Evolutionary conservation across 2,797 vertebrate species (phyloP).

Genomic region (Lateolabrax maculatus): DNA sequence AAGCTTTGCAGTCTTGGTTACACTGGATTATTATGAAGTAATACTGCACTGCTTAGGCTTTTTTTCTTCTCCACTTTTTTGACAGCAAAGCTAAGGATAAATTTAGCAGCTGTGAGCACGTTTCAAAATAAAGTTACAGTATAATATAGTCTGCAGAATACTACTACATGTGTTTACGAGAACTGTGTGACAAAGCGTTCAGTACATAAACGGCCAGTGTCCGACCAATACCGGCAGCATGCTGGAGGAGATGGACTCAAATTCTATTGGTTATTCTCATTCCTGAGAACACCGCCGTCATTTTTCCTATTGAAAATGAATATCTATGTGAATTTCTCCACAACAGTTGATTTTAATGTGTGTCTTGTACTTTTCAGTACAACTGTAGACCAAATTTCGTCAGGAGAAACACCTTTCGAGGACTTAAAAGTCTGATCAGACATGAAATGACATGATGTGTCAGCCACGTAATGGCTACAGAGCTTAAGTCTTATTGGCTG

Average conservation of each 20-base stretch:
- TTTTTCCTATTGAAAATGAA: slow-evolving; percentile 1
- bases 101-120: slow-evolving; percentile 37
- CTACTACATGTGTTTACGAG: slow-evolving; percentile 15
- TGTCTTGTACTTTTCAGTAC: slow-evolving; percentile 11
- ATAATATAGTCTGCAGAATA: slow-evolving; percentile 31
- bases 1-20: slow-evolving; percentile 26
- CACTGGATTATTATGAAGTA: slow-evolving; percentile 32
- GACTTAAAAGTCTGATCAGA: not conserved
- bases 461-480: not conserved
- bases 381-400: not conserved
- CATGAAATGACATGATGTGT: not conserved
- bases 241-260: slow-evolving; percentile 13
- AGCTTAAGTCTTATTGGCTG: slow-evolving; percentile 94
- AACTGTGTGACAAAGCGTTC: not conserved
- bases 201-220: slow-evolving; percentile 17
- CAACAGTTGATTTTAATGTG: not conserved
- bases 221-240: slow-evolving; percentile 18
- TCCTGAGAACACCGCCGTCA: not conserved
- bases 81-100: slow-evolving; percentile 44
- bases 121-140: slow-evolving; percentile 37
- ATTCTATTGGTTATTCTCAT: not conserved
- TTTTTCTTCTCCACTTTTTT: not conserved
- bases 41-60: slow-evolving; percentile 46
- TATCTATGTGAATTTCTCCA: not conserved
- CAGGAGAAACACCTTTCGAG: not conserved